Base-by-base conservation (phyloP, 35 echinoderm and acorn worm genomes). In the Amphiura filiformis region DNA sequence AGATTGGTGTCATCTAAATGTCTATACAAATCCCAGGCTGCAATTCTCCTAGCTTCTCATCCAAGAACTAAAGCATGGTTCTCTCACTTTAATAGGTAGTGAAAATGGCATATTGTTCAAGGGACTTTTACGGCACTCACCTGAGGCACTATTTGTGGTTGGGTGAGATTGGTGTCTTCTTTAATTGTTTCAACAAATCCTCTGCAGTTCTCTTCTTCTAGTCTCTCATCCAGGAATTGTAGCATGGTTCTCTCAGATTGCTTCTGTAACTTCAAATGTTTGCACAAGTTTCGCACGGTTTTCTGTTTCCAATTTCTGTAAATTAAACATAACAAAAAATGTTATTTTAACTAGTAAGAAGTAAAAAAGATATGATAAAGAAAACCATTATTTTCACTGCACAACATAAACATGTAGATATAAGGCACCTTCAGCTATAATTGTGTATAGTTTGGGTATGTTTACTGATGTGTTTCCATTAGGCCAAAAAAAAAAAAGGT, bases 231-330 rank as follows among this genome's bases (percentile, higher is more conserved):
- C 11, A 93, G 42, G 80, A 93, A 84, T 79, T 79, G 76, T n/a
- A 65, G 0, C 81, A 93, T 86, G 1, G 91, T 93, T 56, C 78
- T 37, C 31, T 65, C 79, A 4, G 81, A 33, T 76, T 88, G 80
- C 82, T 84, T 88, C 15, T 80, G 64, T 40, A 84, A 44, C 47
- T 93, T 88, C 64, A 93, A 65, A 39, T 93, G 86, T 79, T 88
- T 93, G 31, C 86, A 78, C 9, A 93, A 40, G 34, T 32, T 34
- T 36, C 61, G 65, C 18, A 93, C 82, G 1, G 34, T 79, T 20
- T 78, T 88, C 39, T 76, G 34, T 37, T 93, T 93, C 91, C 91
- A 93, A 35, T 84, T 65, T 75, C 91, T 93, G 39, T 34, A 56
- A 88, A 77, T 32, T 37, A 36, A 37, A 15, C 22, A 57, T 32